Conservation (phyloP, 2,113 vertebrate species). For the Corynorhinus townsendii region DNA sequence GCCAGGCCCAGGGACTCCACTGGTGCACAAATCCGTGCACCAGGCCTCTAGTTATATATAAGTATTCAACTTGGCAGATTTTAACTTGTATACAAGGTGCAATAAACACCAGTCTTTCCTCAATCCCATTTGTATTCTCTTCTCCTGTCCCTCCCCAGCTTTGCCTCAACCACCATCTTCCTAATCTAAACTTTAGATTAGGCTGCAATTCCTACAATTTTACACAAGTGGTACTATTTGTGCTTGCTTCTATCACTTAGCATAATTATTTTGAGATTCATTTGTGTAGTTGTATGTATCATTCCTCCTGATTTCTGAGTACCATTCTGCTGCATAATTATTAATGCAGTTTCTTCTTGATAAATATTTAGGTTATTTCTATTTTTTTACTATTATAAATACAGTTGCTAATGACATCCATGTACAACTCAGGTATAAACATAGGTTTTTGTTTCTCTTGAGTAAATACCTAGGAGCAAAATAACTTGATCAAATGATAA, state of each 20-base stretch:
- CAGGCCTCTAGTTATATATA: not conserved
- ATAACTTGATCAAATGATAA: not conserved
- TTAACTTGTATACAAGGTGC: not conserved
- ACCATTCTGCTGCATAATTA: not conserved
- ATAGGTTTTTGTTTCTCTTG: not conserved
- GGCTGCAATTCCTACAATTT: constrained; percentile 1
- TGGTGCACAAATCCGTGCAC: no score
- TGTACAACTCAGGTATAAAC: not conserved
- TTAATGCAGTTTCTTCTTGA: not conserved
- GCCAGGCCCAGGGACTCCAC: no score
- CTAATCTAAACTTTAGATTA: not conserved
- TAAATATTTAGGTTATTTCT: not conserved
- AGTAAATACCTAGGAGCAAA: not conserved
- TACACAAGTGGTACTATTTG: not conserved
- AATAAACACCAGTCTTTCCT: not conserved
- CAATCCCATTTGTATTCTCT: not conserved
- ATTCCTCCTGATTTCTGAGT: not conserved
- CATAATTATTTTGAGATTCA: not conserved
- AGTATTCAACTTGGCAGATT: not conserved
- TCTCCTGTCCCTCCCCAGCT: not conserved
- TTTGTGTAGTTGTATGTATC: not conserved
- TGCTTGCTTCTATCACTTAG: not conserved
- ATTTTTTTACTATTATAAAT: not conserved
- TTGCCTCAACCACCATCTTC: not conserved
- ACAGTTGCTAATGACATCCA: not conserved